Evolutionary conservation across 2,797 vertebrate species (phyloP).

Genomic region (Megalops cyprinoides): DNA sequence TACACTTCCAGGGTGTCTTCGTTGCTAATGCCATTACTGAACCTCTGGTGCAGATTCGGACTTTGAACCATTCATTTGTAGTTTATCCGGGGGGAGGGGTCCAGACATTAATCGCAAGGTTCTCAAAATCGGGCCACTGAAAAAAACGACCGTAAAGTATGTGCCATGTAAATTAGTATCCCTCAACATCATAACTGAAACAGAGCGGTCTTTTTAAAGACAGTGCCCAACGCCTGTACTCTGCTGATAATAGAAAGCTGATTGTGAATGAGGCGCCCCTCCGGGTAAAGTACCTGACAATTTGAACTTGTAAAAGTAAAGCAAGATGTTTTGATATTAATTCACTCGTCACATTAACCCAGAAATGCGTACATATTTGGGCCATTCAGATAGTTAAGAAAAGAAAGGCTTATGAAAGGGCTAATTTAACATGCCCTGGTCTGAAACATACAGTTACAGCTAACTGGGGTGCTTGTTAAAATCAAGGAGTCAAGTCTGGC

Average conservation of each 20-base stretch:
- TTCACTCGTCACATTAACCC: not conserved
- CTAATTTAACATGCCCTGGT: no score
- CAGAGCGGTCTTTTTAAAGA: slow-evolving; percentile 29
- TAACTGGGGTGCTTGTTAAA: no score
- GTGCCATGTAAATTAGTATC: not conserved
- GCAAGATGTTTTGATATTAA: not conserved
- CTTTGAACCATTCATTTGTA: not conserved
- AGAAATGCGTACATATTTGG: not conserved
- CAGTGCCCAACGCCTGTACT: slow-evolving; percentile 6
- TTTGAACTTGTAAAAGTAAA: not conserved
- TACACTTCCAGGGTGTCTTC: not conserved
- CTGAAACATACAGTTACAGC: no score
- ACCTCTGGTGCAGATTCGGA: not conserved
- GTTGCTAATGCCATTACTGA: not conserved
- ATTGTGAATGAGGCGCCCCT: slow-evolving; percentile 41
- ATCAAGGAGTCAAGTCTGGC: no score
- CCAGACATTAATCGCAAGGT: no score
- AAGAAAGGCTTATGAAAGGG: no score
- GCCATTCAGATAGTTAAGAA: not conserved
- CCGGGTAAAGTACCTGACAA: slow-evolving; percentile 15
- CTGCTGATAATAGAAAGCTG: not conserved
- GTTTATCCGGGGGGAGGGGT: no score
- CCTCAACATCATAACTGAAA: not conserved
- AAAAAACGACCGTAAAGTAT: not conserved
- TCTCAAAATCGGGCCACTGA: not conserved